Conservation (phyloP, 2,888 invertebrate genomes). For the Erpobdella octoculata region DNA sequence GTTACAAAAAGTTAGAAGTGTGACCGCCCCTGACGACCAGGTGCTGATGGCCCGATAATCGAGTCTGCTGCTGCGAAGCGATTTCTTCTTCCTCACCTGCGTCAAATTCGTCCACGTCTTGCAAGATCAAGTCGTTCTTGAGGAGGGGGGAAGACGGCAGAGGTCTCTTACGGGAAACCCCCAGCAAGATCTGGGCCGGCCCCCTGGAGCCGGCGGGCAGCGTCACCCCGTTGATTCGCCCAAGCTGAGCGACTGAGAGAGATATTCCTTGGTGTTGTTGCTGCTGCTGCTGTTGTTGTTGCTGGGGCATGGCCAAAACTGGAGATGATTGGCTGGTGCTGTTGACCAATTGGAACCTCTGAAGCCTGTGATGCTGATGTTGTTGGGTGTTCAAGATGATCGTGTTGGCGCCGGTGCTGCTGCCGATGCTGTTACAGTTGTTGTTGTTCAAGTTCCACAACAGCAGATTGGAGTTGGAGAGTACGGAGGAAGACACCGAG, state of each 20-base stretch:
- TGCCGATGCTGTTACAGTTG: not conserved
- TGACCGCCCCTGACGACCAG: not conserved
- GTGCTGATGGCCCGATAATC: not conserved
- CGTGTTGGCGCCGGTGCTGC: not conserved
- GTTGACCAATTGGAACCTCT: constrained; percentile 3
- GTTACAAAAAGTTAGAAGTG: constrained; percentile 2
- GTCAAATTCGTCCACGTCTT: not conserved
- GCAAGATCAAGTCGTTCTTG: no score
- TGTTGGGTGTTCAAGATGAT: not conserved
- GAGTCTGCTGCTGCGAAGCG: not conserved
- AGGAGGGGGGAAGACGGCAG: not conserved
- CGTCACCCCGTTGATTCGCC: not conserved
- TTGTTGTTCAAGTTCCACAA: constrained; percentile 4
- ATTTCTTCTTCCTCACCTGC: not conserved
- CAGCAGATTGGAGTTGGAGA: not conserved
- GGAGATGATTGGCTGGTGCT: not conserved
- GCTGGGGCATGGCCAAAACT: no score
- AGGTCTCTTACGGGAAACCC: not conserved
- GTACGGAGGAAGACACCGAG: not conserved
- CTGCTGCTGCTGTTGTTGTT: no score
- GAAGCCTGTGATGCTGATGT: not conserved
- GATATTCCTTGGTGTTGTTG: no score
- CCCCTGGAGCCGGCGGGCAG: not conserved
- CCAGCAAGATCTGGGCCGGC: not conserved
- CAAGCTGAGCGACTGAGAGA: not conserved